A percentile compares a stretch with the other conserved stretches of the same genome.
phyloP scores from a whole-genome alignment of 2,888 invertebrate genomes.

The Drosophila phalerata region DNA sequence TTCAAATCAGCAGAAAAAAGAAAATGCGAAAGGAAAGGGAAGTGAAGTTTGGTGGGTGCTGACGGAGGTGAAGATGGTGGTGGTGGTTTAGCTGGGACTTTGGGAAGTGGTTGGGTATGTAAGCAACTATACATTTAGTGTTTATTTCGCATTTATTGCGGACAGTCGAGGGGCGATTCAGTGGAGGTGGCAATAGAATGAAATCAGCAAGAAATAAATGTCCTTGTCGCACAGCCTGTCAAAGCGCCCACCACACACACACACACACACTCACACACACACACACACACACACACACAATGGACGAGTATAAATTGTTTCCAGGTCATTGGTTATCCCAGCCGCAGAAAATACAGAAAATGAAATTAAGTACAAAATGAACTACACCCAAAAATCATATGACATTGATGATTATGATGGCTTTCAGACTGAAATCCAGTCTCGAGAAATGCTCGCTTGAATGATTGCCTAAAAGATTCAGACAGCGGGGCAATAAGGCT shows the following conservation, averaged over 20 bases:
- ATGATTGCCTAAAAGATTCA: constrained; percentile 53
- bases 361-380: constrained; percentile 74
- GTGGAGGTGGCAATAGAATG: constrained; percentile 59
- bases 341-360: constrained; percentile 72
- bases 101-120: constrained; percentile 16
- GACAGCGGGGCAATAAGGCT: background rate
- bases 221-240: constrained; percentile 71
- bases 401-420: constrained; percentile 72
- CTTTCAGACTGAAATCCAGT: constrained; percentile 16
- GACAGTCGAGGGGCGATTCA: constrained; percentile 26
- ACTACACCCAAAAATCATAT: constrained; percentile 66
- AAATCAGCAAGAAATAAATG: constrained; percentile 80
- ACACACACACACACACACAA: constrained; percentile 27
- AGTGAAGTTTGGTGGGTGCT: constrained; percentile 3
- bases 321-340: constrained; percentile 77
- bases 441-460: constrained; percentile 55
- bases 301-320: constrained; percentile 74
- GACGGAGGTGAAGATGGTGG: background rate
- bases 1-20: constrained; percentile 72
- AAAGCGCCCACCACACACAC: constrained; percentile 32
- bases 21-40: constrained; percentile 10
- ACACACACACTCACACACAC: background rate
- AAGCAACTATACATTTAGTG: constrained; percentile 76
- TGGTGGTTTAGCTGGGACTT: background rate
- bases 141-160: constrained; percentile 80